A percentile compares a stretch with the other conserved stretches of the same genome.
Evolutionary conservation across 2,113 vertebrate species (phyloP).

Genomic region (Dicrurus megarhynchus): DNA sequence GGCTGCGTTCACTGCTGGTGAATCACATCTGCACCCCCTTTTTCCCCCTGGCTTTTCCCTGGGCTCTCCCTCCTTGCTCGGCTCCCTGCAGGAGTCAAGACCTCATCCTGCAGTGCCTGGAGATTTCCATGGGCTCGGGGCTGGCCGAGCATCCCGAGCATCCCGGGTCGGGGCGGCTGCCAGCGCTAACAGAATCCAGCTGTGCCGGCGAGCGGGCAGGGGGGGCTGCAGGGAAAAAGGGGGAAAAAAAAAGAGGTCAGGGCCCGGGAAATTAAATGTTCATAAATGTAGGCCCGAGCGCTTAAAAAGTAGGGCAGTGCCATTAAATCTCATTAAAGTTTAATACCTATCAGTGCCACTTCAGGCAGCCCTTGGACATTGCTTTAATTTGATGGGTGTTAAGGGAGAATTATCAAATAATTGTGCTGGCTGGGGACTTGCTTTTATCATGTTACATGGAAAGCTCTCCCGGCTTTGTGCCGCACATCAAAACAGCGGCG

Average conservation of each 20-base stretch:
- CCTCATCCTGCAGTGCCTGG: neutral
- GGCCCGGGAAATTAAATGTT: conserved; percentile 78
- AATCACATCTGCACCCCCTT: neutral
- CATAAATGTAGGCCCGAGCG: conserved; percentile 66
- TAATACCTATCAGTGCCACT: conserved; percentile 75
- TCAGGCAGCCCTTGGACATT: conserved; percentile 66
- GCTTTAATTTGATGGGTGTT: conserved; percentile 77
- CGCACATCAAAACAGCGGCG: conserved; percentile 3
- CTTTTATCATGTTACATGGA: conserved; percentile 61
- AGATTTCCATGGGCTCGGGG: neutral
- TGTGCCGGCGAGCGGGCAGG: neutral
- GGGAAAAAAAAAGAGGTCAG: conserved; percentile 57
- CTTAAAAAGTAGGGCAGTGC: conserved; percentile 76
- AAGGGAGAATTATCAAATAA: conserved; percentile 75
- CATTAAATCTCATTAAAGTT: conserved; percentile 84
- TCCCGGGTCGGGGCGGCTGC: neutral
- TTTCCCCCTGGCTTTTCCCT: neutral
- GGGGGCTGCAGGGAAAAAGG: neutral
- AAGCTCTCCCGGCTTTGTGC: conserved; percentile 50
- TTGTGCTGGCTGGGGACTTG: conserved; percentile 64
- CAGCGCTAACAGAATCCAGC: conserved; percentile 61
- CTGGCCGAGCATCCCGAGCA: conserved; percentile 16
- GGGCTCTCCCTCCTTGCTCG: neutral
- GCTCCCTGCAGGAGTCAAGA: conserved; percentile 1
- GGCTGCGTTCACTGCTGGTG: neutral